Evolutionary conservation across 2,797 vertebrate species (phyloP).

Genomic region (Pangasius macronema): DNA sequence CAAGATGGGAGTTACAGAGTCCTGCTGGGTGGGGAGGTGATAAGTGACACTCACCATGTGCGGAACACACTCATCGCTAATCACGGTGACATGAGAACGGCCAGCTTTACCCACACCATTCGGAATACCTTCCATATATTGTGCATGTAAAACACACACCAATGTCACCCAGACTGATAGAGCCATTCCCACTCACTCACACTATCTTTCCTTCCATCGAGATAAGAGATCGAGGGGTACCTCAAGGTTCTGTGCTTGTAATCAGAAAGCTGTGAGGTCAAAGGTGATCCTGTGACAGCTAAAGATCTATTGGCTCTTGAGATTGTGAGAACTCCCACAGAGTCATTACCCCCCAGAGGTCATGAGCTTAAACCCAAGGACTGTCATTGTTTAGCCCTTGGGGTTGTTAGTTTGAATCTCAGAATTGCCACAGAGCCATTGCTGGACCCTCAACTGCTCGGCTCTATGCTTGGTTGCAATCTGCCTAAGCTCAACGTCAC

Average conservation of each 20-base stretch:
- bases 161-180: slow-evolving; percentile 43
- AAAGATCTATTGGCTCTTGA: slow-evolving; percentile 19
- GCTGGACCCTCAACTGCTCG: not conserved
- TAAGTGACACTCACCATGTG: slow-evolving; percentile 53
- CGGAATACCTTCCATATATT: slow-evolving; percentile 37
- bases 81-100: slow-evolving; percentile 37
- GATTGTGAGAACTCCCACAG: slow-evolving; percentile 22
- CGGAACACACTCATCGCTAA: slow-evolving; percentile 36
- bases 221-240: not conserved
- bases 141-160: slow-evolving; percentile 40
- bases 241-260: not conserved
- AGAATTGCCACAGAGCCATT: not conserved
- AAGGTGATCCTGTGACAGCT: slow-evolving; percentile 18
- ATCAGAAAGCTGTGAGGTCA: slow-evolving; percentile 16
- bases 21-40: slow-evolving; percentile 56
- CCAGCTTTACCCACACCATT: slow-evolving; percentile 36
- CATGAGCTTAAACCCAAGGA: not conserved
- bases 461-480: not conserved
- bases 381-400: slow-evolving; percentile 1
- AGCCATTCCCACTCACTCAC: slow-evolving; percentile 45
- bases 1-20: slow-evolving; percentile 59
- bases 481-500: not conserved
- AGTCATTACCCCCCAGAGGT: slow-evolving; percentile 7
- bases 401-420: not conserved
- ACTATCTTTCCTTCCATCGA: not conserved